Evolutionary conservation across 2,113 vertebrate genomes (phyloP), one percentile per base, ranked within the genome.

Genomic region (Tragelaphus strepsiceros): DNA sequence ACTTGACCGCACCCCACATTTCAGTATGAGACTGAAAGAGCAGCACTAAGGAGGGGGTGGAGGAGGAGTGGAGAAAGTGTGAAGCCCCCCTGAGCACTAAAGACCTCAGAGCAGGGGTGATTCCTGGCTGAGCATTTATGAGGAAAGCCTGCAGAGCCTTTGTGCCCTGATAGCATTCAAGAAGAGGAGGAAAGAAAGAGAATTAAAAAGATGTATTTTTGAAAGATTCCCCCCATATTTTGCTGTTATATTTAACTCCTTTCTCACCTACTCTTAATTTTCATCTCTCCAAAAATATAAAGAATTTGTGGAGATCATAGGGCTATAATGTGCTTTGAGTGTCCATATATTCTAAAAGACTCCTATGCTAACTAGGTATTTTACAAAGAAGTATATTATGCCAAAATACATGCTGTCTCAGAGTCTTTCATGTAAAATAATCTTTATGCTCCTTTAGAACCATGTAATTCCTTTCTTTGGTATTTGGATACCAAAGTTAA

Each of bases 141-240:
- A 97, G 30, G 62, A 54, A 97, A 98, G 67, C 83, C 97, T n/a
- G 35, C 83, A 17, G 91, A 96, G 91, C 35, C 94, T 92, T 96
- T 97, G 61, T 97, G 77, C 22, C 3, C 30, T 88, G 87, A 91
- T 85, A 84, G 78, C 85, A 14, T 96, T 98, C 96, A 86, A 92
- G 78, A 96, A 94, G 83, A 30, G 81, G 94, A 62, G 81, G 89
- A 93, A 97, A 98, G 90, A 97, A 94, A 83, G 92, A 87, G 5
- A 94, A 80, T 97, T 7, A 94, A 87, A 95, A 97, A 94, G 24
- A 87, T 78, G 78, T 96, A 59, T 93, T 98, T 97, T 88, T 97
- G 81, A 98, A 98, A 96, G 28, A 15, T 28, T 90, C 26, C 85
- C 16, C 62, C 96, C 21, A 43, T 97, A 92, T 96, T 97, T 98